Percentiles rank a stretch among this genome's conserved stretches.
Evolutionary conservation across 2,888 invertebrate genomes (phyloP).

Genomic region (Nomada lathburiana): DNA sequence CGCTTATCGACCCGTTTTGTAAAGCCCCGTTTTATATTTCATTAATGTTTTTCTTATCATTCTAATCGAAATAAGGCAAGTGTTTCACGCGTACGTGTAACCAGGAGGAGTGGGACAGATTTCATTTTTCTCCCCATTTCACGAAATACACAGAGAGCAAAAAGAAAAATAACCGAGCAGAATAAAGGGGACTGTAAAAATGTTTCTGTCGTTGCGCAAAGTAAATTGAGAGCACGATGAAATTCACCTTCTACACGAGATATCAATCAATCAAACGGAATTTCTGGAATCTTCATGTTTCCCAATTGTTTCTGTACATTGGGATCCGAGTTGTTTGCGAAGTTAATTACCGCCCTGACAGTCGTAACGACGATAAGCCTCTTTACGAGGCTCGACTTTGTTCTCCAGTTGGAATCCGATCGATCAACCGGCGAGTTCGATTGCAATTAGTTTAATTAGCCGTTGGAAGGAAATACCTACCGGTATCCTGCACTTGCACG

Average conservation of each 20-base stretch:
- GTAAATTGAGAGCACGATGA: not conserved
- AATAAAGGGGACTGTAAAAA: not conserved
- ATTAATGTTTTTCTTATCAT: not conserved
- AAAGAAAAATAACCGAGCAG: not conserved
- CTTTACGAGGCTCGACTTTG: not conserved
- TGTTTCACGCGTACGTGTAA: not conserved
- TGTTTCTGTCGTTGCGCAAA: not conserved
- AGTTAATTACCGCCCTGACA: not conserved
- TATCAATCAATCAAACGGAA: constrained; percentile 1
- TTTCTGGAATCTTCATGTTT: not conserved
- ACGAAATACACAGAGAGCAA: not conserved
- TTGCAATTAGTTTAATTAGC: constrained; percentile 46
- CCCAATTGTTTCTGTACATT: not conserved
- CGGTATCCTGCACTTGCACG: constrained; percentile 28
- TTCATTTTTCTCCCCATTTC: not conserved
- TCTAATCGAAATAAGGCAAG: not conserved
- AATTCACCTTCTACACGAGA: not conserved
- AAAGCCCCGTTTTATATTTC: constrained; percentile 6
- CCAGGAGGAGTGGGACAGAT: not conserved
- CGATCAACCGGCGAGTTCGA: constrained; percentile 8
- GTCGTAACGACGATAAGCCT: not conserved
- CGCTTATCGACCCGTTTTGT: constrained; percentile 48
- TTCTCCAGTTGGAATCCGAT: constrained; percentile 1
- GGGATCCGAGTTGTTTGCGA: not conserved
- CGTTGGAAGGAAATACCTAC: constrained; percentile 20